These are phyloP conservation scores for Fragum fragum DNA, from an alignment of 2,888 invertebrate species.

Conservation along the genomic window DNA sequence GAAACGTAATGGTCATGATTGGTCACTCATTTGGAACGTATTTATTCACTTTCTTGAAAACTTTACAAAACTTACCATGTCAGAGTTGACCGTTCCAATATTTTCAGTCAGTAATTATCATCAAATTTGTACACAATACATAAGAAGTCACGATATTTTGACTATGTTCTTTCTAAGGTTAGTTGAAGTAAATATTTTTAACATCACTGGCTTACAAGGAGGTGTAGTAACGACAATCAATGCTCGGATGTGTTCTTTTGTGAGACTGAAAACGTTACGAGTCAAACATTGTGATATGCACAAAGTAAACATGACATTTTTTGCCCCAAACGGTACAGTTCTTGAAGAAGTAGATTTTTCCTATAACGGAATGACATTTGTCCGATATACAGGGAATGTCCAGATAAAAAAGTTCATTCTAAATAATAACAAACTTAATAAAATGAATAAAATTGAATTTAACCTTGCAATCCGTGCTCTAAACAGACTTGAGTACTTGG, in stretches of 20 bases:
- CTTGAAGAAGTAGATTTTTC: background rate
- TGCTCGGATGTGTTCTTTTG: background rate
- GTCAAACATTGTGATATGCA: background rate
- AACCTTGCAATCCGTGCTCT: background rate
- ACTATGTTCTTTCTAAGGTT: background rate
- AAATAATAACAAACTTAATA: background rate
- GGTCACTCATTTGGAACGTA: background rate
- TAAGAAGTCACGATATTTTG: background rate
- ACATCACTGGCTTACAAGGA: background rate
- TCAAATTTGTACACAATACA: background rate
- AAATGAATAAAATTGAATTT: background rate
- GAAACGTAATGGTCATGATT: background rate
- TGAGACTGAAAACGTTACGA: background rate
- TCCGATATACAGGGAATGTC: background rate
- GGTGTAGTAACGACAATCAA: background rate
- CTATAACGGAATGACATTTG: background rate
- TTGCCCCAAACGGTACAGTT: background rate
- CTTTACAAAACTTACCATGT: background rate
- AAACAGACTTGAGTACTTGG: background rate
- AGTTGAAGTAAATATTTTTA: background rate
- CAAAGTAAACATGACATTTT: background rate
- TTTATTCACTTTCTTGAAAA: background rate
- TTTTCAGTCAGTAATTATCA: too few relatives aligned
- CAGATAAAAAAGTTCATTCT: background rate
- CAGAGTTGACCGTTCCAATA: background rate